Evolutionary conservation across 1,140 invertebrate species (phyloP).

Genomic region (Drosophila auraria): DNA sequence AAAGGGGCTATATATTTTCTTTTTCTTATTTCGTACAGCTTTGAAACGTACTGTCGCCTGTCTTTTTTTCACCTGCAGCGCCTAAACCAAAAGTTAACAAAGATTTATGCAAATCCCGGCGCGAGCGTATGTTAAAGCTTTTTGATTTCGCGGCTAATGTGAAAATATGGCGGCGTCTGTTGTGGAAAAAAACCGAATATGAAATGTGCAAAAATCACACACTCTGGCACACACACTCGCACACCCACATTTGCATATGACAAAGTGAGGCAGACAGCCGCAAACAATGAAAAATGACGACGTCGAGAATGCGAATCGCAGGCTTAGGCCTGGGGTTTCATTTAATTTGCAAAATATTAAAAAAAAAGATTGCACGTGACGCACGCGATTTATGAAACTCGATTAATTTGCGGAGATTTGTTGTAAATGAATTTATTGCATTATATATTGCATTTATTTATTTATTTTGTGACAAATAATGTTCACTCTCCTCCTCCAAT

Average conservation of each 20-base stretch:
- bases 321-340: constrained; percentile 51
- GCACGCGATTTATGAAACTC: constrained; percentile 69
- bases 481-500: constrained; percentile 1
- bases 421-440: constrained; percentile 57
- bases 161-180: constrained; percentile 62
- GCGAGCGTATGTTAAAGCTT: constrained; percentile 27
- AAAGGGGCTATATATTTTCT: neutral
- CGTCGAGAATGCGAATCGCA: constrained; percentile 45
- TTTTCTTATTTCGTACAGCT: neutral
- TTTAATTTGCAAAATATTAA: constrained; percentile 66
- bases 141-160: constrained; percentile 72
- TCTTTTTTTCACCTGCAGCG: constrained; percentile 6
- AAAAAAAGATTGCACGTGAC: constrained; percentile 62
- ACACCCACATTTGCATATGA: constrained; percentile 61
- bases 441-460: constrained; percentile 5
- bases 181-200: constrained; percentile 75
- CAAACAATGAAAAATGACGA: constrained; percentile 82
- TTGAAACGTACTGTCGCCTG: neutral
- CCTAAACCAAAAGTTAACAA: constrained; percentile 56
- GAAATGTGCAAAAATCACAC: constrained; percentile 68
- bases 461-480: constrained; percentile 32
- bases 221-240: constrained; percentile 8
- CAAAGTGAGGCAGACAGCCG: constrained; percentile 79
- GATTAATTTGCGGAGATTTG: constrained; percentile 64
- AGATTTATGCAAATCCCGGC: constrained; percentile 75